phyloP scores from a whole-genome alignment of 2,113 vertebrate genomes.

The Xyrauchen texanus region DNA sequence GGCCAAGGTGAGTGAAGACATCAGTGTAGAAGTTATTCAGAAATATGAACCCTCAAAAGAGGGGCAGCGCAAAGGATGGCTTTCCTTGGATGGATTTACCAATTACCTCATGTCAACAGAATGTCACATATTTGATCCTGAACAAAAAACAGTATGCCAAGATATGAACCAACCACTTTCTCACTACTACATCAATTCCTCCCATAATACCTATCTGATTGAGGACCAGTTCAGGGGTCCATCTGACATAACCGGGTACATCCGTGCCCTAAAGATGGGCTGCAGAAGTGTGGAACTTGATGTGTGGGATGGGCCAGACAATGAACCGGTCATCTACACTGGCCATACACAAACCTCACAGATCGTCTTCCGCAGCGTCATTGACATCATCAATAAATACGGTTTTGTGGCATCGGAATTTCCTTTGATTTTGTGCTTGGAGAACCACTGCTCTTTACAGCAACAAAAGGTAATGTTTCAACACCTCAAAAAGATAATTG shows the following conservation, averaged over 20 bases:
- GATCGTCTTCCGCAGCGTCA: slow-evolving; percentile 91
- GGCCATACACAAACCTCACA: slow-evolving; percentile 98
- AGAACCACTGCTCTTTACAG: slow-evolving; percentile 95
- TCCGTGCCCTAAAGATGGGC: slow-evolving; percentile 96
- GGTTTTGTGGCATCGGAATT: slow-evolving; percentile 94
- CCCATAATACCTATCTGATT: slow-evolving; percentile 97
- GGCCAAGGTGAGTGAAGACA: slow-evolving; percentile 93
- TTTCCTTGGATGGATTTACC: slow-evolving; percentile 95
- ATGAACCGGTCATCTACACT: slow-evolving; percentile 93
- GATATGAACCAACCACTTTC: slow-evolving; percentile 96
- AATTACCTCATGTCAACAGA: slow-evolving; percentile 96
- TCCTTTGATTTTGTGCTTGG: slow-evolving; percentile 91
- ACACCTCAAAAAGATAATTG: slow-evolving; percentile 93
- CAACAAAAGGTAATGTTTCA: slow-evolving; percentile 98
- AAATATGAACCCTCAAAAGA: slow-evolving; percentile 93
- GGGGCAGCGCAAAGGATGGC: slow-evolving; percentile 88
- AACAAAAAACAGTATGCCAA: slow-evolving; percentile 94
- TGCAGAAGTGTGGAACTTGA: slow-evolving; percentile 94
- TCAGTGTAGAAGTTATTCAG: slow-evolving; percentile 91
- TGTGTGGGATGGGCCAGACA: slow-evolving; percentile 96
- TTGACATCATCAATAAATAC: slow-evolving; percentile 94
- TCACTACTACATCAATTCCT: slow-evolving; percentile 97
- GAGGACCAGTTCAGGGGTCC: slow-evolving; percentile 97
- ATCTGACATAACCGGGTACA: slow-evolving; percentile 97
- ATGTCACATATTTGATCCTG: slow-evolving; percentile 96